Percentiles rank a stretch among this genome's conserved stretches.
These are phyloP conservation scores for Cryptoleucopteryx plumbea DNA, from an alignment of 2,113 vertebrate genomes.

Conservation along the genomic window DNA sequence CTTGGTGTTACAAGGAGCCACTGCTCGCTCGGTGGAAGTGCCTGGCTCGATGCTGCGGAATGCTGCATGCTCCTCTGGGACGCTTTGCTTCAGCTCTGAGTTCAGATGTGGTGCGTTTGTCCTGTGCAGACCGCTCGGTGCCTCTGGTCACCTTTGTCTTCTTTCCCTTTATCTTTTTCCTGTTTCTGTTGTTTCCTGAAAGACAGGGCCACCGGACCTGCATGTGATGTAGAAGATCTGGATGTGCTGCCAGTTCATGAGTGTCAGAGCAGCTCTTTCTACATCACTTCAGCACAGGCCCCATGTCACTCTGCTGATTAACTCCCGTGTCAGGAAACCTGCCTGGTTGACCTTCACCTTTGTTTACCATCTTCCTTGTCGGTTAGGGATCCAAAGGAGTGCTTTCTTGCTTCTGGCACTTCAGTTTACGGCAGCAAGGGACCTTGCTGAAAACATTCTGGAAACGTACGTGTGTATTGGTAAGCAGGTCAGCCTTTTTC, in stretches of 20 bases:
- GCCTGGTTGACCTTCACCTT: not conserved
- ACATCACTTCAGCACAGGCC: not conserved
- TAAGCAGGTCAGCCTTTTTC: not conserved
- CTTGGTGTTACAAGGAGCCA: not conserved
- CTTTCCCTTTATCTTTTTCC: conserved; percentile 1
- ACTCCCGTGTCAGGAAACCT: not conserved
- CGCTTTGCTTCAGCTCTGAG: rapidly evolving
- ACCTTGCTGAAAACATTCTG: not conserved
- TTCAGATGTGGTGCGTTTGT: rapidly evolving
- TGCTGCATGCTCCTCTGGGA: rapidly evolving
- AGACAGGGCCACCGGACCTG: not conserved
- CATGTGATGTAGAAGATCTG: not conserved
- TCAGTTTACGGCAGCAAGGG: not conserved
- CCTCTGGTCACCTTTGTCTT: not conserved
- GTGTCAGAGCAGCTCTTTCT: not conserved
- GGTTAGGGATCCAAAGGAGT: not conserved
- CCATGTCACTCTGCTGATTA: not conserved
- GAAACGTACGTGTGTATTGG: rapidly evolving
- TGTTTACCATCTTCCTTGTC: not conserved
- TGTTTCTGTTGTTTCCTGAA: conserved; percentile 15
- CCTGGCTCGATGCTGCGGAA: not conserved
- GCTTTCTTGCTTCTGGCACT: not conserved
- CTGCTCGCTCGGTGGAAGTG: rapidly evolving
- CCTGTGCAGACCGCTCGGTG: not conserved
- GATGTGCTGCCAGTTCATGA: not conserved